Evolutionary conservation across 2,113 vertebrate genomes (phyloP), one percentile per base, ranked within the genome.

Genomic region (Cyprinus carpio): DNA sequence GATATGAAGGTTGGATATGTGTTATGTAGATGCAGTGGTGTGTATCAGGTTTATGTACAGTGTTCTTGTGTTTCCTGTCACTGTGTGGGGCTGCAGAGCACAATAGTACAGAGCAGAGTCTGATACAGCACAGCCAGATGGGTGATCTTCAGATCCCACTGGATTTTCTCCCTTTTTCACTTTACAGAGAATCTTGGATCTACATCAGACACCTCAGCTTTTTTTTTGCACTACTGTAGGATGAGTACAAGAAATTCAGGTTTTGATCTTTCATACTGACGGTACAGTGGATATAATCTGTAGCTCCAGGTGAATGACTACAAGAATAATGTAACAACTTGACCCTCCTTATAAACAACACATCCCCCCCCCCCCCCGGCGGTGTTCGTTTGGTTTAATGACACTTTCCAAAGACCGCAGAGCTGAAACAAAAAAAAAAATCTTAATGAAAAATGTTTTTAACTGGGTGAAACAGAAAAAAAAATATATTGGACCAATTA

Each of bases 91-190:
- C 62, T 0, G 0, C 76, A 87, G 56, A 13, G 86, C 82, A 34
- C 82, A 87, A 71, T 87, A 81, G 29, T 84, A 87, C 18, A 84
- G 40, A 27, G 76, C 86, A 75, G 82, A 75, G 69, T 85, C 83
- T 87, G 10, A 23, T 40, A 85, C 4, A 64, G 75, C 9, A 58
- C 83, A 82, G 82, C 64, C n/a, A n/a, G n/a, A n/a, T n/a, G n/a
- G 16, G 82, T 85, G 56, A 87, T 62, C 12, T 72, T 1, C 20
- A 87, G 83, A 79, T 78, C 0, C 20, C 82, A 62, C 25, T 1
- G 4, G 10, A 34, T 34, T 34, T 34, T 34, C 34, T 34, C 34
- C 34, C 34, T 34, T 34, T 20, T 81, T 18, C 20, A 4, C n/a
- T n/a, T 37, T 4, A 23, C 0, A 0, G 76, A 23, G 20, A 80